phyloP scores from a whole-genome alignment of 2,113 vertebrate genomes.

The Hydropotes inermis region DNA sequence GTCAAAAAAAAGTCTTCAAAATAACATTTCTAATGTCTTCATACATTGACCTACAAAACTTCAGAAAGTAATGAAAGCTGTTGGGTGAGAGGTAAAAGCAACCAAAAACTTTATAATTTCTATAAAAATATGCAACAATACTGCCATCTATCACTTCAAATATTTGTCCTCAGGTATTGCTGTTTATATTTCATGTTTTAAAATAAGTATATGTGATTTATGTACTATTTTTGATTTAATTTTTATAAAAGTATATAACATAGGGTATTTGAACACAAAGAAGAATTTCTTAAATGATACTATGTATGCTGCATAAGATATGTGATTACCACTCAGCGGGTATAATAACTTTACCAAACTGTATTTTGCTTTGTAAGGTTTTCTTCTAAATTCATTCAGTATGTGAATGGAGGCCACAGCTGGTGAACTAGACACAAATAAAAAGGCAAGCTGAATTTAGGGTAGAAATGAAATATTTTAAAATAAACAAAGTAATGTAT shows the following conservation, averaged over 20 bases:
- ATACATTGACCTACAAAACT: not conserved
- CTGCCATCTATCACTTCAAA: conserved; percentile 32
- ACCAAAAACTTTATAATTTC: not conserved
- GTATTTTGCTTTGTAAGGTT: not conserved
- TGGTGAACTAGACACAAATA: not conserved
- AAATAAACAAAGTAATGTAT: not conserved
- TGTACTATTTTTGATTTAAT: not conserved
- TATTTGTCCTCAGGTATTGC: not conserved
- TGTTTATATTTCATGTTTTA: not conserved
- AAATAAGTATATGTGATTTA: not conserved
- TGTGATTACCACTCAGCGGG: not conserved
- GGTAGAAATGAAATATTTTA: not conserved
- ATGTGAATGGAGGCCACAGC: not conserved
- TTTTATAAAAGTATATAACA: not conserved
- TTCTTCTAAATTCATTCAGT: not conserved
- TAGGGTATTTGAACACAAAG: not conserved
- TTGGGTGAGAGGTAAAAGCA: not conserved
- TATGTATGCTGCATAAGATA: not conserved
- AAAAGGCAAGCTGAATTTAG: not conserved
- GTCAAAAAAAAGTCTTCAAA: not conserved
- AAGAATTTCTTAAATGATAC: not conserved
- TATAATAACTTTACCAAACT: not conserved
- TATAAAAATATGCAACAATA: not conserved
- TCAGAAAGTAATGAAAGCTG: not conserved
- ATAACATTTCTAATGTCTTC: conserved; percentile 15